phyloP scores from a whole-genome alignment of 2,797 vertebrate species.

The Eurystomus glaucurus region DNA sequence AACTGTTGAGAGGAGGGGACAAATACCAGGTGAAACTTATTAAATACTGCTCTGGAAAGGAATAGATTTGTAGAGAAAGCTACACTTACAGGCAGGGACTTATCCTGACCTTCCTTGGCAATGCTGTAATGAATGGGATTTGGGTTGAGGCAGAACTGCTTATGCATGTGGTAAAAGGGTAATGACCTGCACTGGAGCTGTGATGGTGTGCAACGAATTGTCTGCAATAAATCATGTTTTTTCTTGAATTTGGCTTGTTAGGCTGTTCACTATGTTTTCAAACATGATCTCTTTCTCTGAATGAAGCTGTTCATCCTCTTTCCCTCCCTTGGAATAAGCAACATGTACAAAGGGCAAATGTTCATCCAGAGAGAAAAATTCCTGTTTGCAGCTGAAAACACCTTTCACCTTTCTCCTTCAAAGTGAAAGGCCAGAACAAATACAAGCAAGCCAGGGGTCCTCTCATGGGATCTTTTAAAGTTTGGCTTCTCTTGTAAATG shows the following conservation, averaged over 20 bases:
- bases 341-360: not conserved
- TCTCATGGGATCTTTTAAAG: not conserved
- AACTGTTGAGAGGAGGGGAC: slow-evolving; percentile 83
- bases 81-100: not conserved
- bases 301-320: not conserved
- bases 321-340: slow-evolving; percentile 31
- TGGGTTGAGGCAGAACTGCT: not conserved
- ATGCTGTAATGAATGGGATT: not conserved
- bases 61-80: not conserved
- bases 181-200: not conserved
- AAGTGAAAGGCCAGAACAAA: slow-evolving; percentile 24
- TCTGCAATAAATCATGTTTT: not conserved
- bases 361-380: slow-evolving; percentile 10
- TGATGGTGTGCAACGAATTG: not conserved
- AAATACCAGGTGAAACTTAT: not conserved
- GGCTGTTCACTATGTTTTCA: not conserved
- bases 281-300: not conserved
- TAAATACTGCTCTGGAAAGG: not conserved
- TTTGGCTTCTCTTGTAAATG: not conserved
- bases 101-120: not conserved
- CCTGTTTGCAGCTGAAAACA: not conserved
- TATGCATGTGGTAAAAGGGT: not conserved
- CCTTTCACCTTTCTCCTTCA: slow-evolving; percentile 2
- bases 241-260: not conserved
- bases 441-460: not conserved